These are phyloP conservation scores for Netelia virgata DNA, from an alignment of 2,888 invertebrate species.

Conservation along the genomic window DNA sequence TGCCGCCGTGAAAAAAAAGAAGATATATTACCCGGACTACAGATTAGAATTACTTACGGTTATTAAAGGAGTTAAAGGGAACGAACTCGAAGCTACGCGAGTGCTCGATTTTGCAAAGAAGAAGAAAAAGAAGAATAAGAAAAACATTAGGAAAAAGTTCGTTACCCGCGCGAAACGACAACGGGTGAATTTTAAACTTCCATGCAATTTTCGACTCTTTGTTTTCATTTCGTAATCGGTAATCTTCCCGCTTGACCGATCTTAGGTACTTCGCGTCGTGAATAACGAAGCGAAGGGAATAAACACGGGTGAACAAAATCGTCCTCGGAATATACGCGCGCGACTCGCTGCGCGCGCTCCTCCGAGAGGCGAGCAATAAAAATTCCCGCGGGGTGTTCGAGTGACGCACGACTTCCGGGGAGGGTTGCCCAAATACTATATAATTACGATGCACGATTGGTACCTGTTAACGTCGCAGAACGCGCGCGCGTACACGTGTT, in stretches of 20 bases:
- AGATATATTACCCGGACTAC: slow-evolving; percentile 1
- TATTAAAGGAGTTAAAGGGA: background rate
- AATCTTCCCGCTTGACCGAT: slow-evolving; percentile 13
- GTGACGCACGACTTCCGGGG: slow-evolving; percentile 63
- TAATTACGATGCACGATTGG: slow-evolving; percentile 48
- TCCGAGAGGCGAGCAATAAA: slow-evolving; percentile 17
- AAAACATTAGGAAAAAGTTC: background rate
- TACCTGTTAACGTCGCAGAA: slow-evolving; percentile 28
- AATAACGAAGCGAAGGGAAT: background rate
- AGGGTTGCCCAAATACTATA: slow-evolving; percentile 49
- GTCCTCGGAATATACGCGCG: too few species aligned
- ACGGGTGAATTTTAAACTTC: too few species aligned
- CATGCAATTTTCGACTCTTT: background rate
- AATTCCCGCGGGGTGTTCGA: slow-evolving; percentile 52
- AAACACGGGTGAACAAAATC: background rate
- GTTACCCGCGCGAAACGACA: too few species aligned
- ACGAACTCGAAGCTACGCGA: too few species aligned
- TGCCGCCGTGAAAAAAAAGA: background rate
- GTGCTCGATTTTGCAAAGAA: too few species aligned
- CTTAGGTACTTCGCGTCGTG: background rate
- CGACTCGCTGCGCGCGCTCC: background rate
- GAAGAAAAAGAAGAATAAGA: background rate
- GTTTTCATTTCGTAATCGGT: too few species aligned
- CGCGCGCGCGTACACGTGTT: background rate
- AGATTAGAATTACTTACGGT: background rate